Evolutionary conservation across 2,888 invertebrate species (phyloP), one percentile per base, ranked within the genome.

Genomic region (Mesorhabditis sp.): DNA sequence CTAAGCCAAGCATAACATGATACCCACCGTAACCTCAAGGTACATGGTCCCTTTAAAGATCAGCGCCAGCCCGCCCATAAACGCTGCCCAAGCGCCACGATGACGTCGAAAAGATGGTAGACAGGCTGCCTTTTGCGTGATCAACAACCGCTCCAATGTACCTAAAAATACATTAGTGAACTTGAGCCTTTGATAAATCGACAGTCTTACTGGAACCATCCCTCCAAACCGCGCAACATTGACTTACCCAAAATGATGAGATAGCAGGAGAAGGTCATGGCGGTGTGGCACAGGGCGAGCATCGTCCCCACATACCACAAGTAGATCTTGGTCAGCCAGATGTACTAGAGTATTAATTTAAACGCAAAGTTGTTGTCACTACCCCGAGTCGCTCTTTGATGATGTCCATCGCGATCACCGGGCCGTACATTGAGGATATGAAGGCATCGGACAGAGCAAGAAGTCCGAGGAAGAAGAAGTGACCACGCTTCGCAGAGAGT

Each of bases 371-470:
- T 13, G 4, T 45, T 67, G 13, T 5, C 58, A 50, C 1, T 50
- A 50, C 58, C 58, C 58, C 58, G 10, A 82, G 45, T 15, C 80
- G 72, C 64, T 83, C 81, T 67, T 82, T 80, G 62, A 83, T 81
- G 4, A 84, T 77, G 45, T 84, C 83, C 82, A 83, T 82, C n/a
- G 83, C 83, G 7, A 84, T 82, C 13, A 84, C 84, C 7, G 83
- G 83, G 0, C 81, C 81, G 67, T 84, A 84, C 75, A 83, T 84
- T 10, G 82, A 72, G n/a, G 82, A 82, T 5, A 84, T 70, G 69
- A 84, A 84, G 7, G 76, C 73, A 71, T 84, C 84, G n/a, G 80
- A 80, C 13, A 84, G 69, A 4, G 83, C 84, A 4, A 84, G 74
- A 5, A 84, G 74, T 13, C 81, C 84, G 65, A 84, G 79, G 70